Base-by-base conservation (phyloP, 2,113 vertebrate genomes). In the Scartelaos histophorus region DNA sequence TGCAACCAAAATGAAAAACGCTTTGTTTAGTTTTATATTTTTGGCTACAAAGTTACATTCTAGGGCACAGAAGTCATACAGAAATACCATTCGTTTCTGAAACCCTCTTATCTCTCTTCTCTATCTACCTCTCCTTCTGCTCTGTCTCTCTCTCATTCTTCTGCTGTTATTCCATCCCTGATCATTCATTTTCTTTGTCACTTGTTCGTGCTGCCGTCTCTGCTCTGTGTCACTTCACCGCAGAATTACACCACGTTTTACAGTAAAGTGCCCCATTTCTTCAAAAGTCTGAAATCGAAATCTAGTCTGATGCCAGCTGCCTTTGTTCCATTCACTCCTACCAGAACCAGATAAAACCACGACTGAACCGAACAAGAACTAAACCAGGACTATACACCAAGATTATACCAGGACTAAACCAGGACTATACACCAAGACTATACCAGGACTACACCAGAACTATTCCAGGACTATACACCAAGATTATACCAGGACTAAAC, bases 191-290 rank as follows among this genome's bases (percentile, higher is more conserved):
- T 57, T 83, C 25, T 69, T 49, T 60, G 70, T 75, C 75, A 78
- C 74, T 71, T 53, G 65, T 78, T 75, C 66, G 46, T 56, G 70
- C 71, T 75, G 57, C 69, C 60, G 66, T 75, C 61, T 78, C 61
- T 65, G 78, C 73, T 74, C 22, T 13, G 56, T 47, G 45, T 60
- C n/a, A 49, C 58, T 79, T 57, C 62, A 60, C 47, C 22, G 34
- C 64, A 75, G 71, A 78, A 75, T 83, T 73, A 78, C 51, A 62
- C 29, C 1, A 3, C 57, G 51, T 74, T 35, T 66, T 10, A 16
- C 19, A 46, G 64, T 24, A 16, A 45, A 66, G 64, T 24, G 43
- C 64, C 10, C n/a, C 7, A 66, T 21, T 73, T 79, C 61, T 71
- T 58, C 51, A 38, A 43, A 17, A 15, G 15, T 70, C 16, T 76